phyloP scores from a whole-genome alignment of 2,797 vertebrate species.

The Myripristis murdjan region DNA sequence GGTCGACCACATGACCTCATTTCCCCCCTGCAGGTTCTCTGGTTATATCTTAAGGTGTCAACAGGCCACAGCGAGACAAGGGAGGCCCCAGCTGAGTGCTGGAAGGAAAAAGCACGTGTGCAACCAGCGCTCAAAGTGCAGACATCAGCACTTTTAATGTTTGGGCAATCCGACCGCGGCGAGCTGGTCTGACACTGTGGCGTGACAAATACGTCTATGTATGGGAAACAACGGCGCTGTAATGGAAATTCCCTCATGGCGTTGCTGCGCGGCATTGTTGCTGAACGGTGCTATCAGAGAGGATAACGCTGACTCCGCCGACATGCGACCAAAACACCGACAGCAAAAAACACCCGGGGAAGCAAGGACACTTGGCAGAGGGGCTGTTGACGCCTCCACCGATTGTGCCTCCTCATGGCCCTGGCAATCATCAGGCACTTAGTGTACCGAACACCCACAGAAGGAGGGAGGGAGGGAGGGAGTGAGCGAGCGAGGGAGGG shows the following conservation, averaged over 20 bases:
- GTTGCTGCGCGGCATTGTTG: slow-evolving; percentile 47
- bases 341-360: slow-evolving; percentile 59
- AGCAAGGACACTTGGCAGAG: slow-evolving; percentile 70
- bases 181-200: neutral
- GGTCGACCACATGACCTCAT: too few relatives aligned
- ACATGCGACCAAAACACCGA: slow-evolving; percentile 49
- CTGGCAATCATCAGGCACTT: slow-evolving; percentile 72
- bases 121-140: slow-evolving; percentile 2
- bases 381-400: slow-evolving; percentile 70
- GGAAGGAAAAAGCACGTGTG: too few relatives aligned
- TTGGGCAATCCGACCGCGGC: slow-evolving; percentile 3
- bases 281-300: slow-evolving; percentile 29
- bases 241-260: slow-evolving; percentile 35
- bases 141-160: slow-evolving; percentile 1
- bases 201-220: neutral
- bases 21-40: too few relatives aligned
- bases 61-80: too few relatives aligned
- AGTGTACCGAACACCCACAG: slow-evolving; percentile 75
- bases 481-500: slow-evolving; percentile 36
- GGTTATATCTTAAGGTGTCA: too few relatives aligned
- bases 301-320: slow-evolving; percentile 34
- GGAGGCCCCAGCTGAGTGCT: too few relatives aligned
- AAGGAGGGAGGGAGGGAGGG: slow-evolving; percentile 57
- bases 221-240: slow-evolving; percentile 36
- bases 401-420: slow-evolving; percentile 66